Evolutionary conservation across 2,888 invertebrate species (phyloP), one percentile per base, ranked within the genome.

Genomic region (Pyralis farinalis): DNA sequence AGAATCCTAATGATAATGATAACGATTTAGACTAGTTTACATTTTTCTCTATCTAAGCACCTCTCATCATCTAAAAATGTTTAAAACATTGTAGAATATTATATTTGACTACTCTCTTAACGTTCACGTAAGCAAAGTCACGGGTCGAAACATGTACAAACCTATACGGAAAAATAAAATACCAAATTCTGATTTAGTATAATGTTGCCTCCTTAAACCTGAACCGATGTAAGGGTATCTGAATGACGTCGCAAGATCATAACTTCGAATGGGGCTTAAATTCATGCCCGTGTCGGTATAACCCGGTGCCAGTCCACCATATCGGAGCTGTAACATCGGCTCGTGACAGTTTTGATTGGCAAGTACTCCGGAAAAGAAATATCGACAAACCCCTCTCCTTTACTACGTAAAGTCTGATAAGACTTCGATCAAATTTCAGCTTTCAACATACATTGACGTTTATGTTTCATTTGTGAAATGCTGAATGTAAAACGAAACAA

Each of bases 301-400:
- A 64, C 49, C 40, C 63, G 22, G 77, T 77, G 53, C 75, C 77
- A 70, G 68, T 33, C 46, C 42, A 40, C 55, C 43, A 45, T 58
- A 67, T 61, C 53, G 65, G 58, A 51, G 49, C 40, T 58, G 50
- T 60, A 58, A 51, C 43, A 61, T 62, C 63, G 56, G 44, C 45
- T 51, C 43, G 51, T 55, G 57, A 49, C 45, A 47, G 37, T 53
- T 44, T 31, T 38, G 38, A 47, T 49, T 55, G 43, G 28, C 38
- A 32, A 32, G 25, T 27, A 54, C 44, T 49, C 52, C 43, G 49
- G 50, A 51, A 58, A 62, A 67, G 63, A 51, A 63, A 64, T 58
- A 60, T 43, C 51, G 30, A 29, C 12, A 37, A 39, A 46, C 22
- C 41, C 33, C 41, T 37, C 11, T 16, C 16, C 16, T 16, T 16